Base-by-base conservation (phyloP, 2,888 invertebrate genomes). In the Allophyes oxyacanthae region DNA sequence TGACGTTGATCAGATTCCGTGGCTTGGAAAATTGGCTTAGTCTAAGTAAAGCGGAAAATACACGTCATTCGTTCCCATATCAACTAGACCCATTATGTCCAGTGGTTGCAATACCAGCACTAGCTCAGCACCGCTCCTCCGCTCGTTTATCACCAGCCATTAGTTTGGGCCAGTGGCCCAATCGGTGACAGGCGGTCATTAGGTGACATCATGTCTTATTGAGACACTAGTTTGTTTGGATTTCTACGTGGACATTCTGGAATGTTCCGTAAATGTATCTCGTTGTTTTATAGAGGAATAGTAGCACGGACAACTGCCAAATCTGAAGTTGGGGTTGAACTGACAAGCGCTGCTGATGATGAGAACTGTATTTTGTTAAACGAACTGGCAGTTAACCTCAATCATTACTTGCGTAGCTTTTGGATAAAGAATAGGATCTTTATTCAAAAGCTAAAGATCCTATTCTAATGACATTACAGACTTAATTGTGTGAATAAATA, bases 121-220 rank as follows among this genome's bases (percentile, higher is more conserved):
- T 37, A 15, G 44, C 41, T 32, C 36, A 14, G 57, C 5, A 14
- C 14, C 49, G 28, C 51, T 40, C 45, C 30, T 14, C 28, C 1
- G 30, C 10, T 40, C 48, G 49, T 60, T 51, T 50, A 52, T 72
- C 72, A 58, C 15, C 5, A 13, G 26, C 58, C 53, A 72, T 72
- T 71, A 74, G 50, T 44, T 48, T 32, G 38, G 36, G 11, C 30
- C 30, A 9, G 15, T 38, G 30, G 15, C 28, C 26, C 52, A 55
- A 44, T 57, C 28, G 48, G 52, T 44, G 64, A 60, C 55, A 50
- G 38, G 6, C 49, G n/a, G 20, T 49, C 56, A 68, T 73, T 73
- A 75, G 54, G 54, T 75, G 72, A 75, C 61, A 43, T 75, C 69
- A 64, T 58, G 38, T 28, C 48, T 51, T 46, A 50, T 52, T 49